Percentiles rank a stretch among this genome's conserved stretches.
phyloP scores from a whole-genome alignment of 2,113 vertebrate species.

The Clupea harengus region DNA sequence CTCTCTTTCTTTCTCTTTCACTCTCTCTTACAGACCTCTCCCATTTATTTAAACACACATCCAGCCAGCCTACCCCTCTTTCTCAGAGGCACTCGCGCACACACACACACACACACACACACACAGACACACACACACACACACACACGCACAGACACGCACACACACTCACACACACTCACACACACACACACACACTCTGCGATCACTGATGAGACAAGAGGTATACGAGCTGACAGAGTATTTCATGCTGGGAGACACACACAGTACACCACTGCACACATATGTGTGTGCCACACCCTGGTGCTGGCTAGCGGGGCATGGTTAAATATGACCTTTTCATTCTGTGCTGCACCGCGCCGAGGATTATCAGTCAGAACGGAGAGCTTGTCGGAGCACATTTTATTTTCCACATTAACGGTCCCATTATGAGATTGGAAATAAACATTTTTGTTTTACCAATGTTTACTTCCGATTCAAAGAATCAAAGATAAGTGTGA shows the following conservation, averaged over 20 bases:
- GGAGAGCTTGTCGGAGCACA: neutral
- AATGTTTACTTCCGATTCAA: neutral
- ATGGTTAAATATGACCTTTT: neutral
- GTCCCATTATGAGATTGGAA: neutral
- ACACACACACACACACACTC: neutral
- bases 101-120: neutral
- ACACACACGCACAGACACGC: neutral
- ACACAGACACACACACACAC: neutral
- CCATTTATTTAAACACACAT: neutral
- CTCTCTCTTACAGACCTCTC: neutral
- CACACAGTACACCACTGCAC: neutral
- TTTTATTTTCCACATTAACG: neutral
- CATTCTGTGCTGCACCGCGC: neutral
- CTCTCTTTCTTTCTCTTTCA: neutral
- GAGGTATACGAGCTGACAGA: slow-evolving; percentile 13
- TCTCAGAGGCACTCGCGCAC: neutral
- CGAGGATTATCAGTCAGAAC: neutral
- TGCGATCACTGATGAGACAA: neutral
- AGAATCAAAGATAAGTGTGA: neutral
- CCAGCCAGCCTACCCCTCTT: neutral
- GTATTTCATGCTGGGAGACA: neutral
- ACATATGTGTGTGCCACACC: neutral
- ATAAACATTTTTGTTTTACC: neutral
- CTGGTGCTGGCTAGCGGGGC: neutral
- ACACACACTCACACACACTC: neutral